Conservation (phyloP, 2,797 vertebrate genomes). For the Decapterus maruadsi region DNA sequence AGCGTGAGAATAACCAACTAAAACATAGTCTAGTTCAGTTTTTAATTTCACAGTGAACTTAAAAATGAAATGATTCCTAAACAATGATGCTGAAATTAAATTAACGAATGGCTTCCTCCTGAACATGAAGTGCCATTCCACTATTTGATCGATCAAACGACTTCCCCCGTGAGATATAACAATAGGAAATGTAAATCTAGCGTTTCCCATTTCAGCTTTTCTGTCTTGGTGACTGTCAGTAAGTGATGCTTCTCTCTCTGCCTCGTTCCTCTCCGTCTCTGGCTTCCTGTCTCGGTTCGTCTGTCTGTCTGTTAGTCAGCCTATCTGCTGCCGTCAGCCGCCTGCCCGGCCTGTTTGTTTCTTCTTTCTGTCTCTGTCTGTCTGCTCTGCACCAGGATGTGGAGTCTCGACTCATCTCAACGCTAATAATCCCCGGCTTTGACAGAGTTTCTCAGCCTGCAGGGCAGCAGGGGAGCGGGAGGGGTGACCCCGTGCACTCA, state of each 20-base stretch:
- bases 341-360: constrained; percentile 26
- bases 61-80: not conserved
- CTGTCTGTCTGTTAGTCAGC: constrained; percentile 20
- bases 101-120: constrained; percentile 1
- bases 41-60: constrained; percentile 14
- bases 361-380: not conserved
- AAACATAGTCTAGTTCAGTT: not conserved
- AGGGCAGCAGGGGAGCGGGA: constrained; percentile 24
- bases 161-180: constrained; percentile 11
- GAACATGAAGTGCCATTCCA: not conserved
- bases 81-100: constrained; percentile 13
- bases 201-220: constrained; percentile 1
- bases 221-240: not conserved
- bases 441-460: constrained; percentile 31
- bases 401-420: constrained; percentile 28
- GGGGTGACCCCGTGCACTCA: constrained; percentile 40
- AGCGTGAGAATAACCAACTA: constrained; percentile 13
- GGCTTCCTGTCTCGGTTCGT: constrained; percentile 10
- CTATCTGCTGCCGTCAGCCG: constrained; percentile 48
- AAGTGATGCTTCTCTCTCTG: constrained; percentile 7
- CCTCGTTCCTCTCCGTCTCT: constrained; percentile 32
- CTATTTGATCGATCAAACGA: not conserved
- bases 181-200: constrained; percentile 8
- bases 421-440: constrained; percentile 43
- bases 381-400: constrained; percentile 35